These are phyloP conservation scores for Neolamprologus ventralis DNA, from an alignment of 2,113 vertebrate genomes.

Conservation along the genomic window DNA sequence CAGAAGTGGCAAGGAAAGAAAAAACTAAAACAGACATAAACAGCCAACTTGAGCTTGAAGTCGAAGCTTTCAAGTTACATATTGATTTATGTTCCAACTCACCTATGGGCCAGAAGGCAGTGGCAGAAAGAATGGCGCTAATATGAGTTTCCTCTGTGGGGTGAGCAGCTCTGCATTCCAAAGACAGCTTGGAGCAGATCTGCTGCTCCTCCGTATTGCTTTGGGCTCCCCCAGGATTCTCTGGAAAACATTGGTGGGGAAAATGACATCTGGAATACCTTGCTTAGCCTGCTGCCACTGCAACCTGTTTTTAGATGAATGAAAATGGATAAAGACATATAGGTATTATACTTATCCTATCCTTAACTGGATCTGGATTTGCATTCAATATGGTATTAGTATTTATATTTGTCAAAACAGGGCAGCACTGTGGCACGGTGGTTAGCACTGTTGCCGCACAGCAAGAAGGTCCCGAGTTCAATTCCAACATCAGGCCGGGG, in stretches of 20 bases:
- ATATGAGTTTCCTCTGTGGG: not conserved
- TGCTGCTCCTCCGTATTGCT: not conserved
- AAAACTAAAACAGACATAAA: not conserved
- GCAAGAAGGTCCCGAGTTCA: no score
- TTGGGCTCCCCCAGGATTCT: not conserved
- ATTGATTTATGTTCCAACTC: not conserved
- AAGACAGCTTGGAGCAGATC: not conserved
- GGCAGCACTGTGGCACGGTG: no score
- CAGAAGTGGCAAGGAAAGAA: not conserved
- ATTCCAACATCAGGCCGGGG: no score
- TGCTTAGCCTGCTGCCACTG: not conserved
- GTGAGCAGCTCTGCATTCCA: not conserved
- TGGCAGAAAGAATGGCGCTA: not conserved
- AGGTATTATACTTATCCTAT: not conserved
- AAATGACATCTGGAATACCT: not conserved
- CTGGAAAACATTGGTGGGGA: not conserved
- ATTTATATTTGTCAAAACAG: not conserved
- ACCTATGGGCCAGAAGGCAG: not conserved
- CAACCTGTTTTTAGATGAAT: not conserved
- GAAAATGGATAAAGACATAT: not conserved
- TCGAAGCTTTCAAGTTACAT: not conserved
- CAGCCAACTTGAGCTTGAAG: not conserved
- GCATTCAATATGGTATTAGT: not conserved
- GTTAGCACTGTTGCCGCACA: no score
- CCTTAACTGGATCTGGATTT: not conserved